Base-by-base conservation (phyloP, 2,888 invertebrate species). In the Dendrolimus pini region DNA sequence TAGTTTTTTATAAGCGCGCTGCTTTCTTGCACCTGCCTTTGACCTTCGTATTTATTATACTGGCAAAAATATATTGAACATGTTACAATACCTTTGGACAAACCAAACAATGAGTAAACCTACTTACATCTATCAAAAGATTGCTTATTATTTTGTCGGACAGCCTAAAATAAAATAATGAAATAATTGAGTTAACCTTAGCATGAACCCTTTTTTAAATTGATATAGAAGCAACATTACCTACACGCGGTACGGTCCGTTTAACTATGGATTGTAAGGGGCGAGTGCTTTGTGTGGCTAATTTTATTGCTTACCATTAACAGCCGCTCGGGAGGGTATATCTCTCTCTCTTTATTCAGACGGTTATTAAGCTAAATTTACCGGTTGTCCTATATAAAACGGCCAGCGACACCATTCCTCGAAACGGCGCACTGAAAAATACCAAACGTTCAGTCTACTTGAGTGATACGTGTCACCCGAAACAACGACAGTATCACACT, bases 331-430 rank as follows among this genome's bases (percentile, higher is more conserved):
- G 58, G 61, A 65, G 61, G 61, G 66, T 63, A 58, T 61, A 58
- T 64, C 55, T 64, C 65, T 56, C 59, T 63, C 58, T 65, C 66
- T 67, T 67, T 69, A 65, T 74, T 73, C 70, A 65, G 69, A 67
- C 60, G 62, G 66, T 70, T 74, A 78, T 78, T 75, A 77, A 68
- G 74, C 72, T 71, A 72, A 75, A 78, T 74, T 74, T 76, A 77
- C 68, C 69, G 65, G 67, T 66, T 66, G 74, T 62, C 72, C 74
- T 74, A 74, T 63, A 72, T 77, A 68, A 70, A 59, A 61, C 61
- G 61, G 60, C 61, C 58, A 65, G 56, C 58, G 58, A 41, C 59
- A 58, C 55, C 56, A 58, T 55, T 60, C 55, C 52, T 61, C 59
- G 59, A 60, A 61, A 60, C 47, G 47, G 54, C 57, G 61, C 65